Percentiles rank a stretch among this genome's conserved stretches.
Evolutionary conservation across 1,140 invertebrate genomes (phyloP).

Genomic region (Cyclargus thomasi): DNA sequence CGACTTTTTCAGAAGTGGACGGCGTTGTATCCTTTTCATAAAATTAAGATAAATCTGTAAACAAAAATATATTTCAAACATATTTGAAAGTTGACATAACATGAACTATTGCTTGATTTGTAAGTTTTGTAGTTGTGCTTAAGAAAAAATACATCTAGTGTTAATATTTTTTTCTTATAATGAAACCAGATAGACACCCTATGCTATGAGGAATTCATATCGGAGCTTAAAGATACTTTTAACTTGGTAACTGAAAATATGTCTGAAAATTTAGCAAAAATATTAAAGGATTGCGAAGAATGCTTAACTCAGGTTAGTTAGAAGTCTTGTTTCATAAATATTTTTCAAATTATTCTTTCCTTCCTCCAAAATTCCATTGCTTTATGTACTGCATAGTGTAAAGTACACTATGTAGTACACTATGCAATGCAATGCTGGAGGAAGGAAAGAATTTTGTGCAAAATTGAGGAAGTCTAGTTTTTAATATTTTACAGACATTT

Average conservation of each 20-base stretch:
- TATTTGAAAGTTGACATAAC: too few relatives aligned
- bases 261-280: conserved; percentile 32
- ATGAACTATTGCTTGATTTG: too few relatives aligned
- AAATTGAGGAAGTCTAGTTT: too few relatives aligned
- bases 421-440: too few relatives aligned
- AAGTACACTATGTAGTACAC: too few relatives aligned
- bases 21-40: conserved; percentile 6
- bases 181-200: conserved; percentile 32
- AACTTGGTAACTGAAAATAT: conserved; percentile 17
- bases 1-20: conserved; percentile 34
- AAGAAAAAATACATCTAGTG: too few relatives aligned
- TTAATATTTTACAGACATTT: conserved; percentile 41
- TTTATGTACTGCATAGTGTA: too few relatives aligned
- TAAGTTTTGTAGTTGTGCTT: too few relatives aligned
- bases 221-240: conserved; percentile 32
- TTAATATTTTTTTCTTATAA: too few relatives aligned
- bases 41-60: conserved; percentile 18
- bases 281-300: conserved; percentile 39
- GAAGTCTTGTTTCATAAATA: background rate
- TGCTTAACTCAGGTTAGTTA: conserved; percentile 43
- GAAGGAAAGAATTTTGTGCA: too few relatives aligned
- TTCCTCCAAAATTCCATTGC: too few relatives aligned
- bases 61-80: background rate
- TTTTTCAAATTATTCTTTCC: background rate
- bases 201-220: conserved; percentile 35